Evolutionary conservation across 1,140 invertebrate species (phyloP).

Genomic region (Heliconius nattereri): DNA sequence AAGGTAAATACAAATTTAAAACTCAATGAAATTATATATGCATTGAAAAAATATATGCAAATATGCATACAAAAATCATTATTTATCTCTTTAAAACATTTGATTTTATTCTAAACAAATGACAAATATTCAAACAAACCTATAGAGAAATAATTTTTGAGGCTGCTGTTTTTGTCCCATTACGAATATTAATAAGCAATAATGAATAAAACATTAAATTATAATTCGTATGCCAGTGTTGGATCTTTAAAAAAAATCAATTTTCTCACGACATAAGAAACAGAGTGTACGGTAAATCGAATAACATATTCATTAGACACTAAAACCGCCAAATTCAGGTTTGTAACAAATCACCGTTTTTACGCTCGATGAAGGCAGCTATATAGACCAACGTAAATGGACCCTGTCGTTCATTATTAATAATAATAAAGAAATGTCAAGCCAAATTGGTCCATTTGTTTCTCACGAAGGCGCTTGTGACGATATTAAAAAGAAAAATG

Average conservation of each 20-base stretch:
- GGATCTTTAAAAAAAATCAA: constrained; percentile 34
- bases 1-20: not conserved
- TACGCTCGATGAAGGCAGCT: constrained; percentile 30
- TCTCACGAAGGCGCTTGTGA: constrained; percentile 33
- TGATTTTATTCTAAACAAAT: too few species aligned
- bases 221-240: not conserved
- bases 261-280: constrained; percentile 64
- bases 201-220: constrained; percentile 6
- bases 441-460: constrained; percentile 23
- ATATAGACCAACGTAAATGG: constrained; percentile 12
- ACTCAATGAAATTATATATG: not conserved
- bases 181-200: not conserved
- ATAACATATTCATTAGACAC: constrained; percentile 62
- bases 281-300: constrained; percentile 53
- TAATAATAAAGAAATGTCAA: constrained; percentile 9
- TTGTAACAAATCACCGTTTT: constrained; percentile 41
- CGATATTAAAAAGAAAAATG: constrained; percentile 25
- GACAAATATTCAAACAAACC: not conserved
- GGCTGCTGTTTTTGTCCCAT: not conserved
- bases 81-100: too few species aligned
- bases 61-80: too few species aligned
- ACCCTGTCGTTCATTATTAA: constrained; percentile 12
- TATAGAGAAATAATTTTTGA: not conserved
- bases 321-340: constrained; percentile 51
- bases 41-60: too few species aligned